Evolutionary conservation across 2,113 vertebrate genomes (phyloP).

Genomic region (Notothenia rossii): DNA sequence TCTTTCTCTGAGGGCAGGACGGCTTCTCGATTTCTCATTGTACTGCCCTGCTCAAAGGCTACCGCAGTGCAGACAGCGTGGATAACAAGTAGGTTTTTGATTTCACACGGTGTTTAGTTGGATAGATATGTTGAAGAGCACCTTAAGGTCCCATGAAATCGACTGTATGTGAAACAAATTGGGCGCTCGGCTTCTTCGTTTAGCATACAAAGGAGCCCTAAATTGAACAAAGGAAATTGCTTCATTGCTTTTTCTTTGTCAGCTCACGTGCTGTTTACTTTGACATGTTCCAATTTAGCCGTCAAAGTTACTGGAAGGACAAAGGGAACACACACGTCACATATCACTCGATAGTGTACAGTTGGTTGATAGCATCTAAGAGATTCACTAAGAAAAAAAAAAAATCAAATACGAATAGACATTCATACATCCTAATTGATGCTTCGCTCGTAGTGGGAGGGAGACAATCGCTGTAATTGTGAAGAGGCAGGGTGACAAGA

Average conservation of each 20-base stretch:
- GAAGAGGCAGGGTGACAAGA: conserved; percentile 36
- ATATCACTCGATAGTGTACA: neutral
- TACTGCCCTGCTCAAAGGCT: neutral
- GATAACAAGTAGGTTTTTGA: neutral
- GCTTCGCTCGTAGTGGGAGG: conserved; percentile 37
- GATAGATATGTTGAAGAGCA: neutral
- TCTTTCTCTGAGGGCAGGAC: neutral
- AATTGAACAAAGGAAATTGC: neutral
- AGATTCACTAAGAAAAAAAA: conserved; percentile 17
- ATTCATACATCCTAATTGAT: conserved; percentile 44
- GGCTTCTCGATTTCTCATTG: neutral
- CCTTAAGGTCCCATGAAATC: conserved; percentile 1
- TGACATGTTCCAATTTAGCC: conserved; percentile 65
- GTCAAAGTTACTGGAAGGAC: conserved; percentile 51
- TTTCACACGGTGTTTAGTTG: neutral
- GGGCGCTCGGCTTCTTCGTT: neutral
- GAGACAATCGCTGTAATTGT: conserved; percentile 44
- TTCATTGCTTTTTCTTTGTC: conserved; percentile 16
- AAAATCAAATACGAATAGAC: conserved; percentile 21
- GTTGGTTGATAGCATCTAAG: conserved; percentile 11
- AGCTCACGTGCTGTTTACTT: conserved; percentile 27
- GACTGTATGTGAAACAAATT: neutral
- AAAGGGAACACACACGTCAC: conserved; percentile 8
- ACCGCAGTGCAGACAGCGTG: neutral
- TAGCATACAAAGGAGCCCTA: neutral